A percentile compares a stretch with the other conserved stretches of the same genome.
These are phyloP conservation scores for Alviniconcha marisindica DNA, from an alignment of 1,140 invertebrate genomes.

Conservation along the genomic window DNA sequence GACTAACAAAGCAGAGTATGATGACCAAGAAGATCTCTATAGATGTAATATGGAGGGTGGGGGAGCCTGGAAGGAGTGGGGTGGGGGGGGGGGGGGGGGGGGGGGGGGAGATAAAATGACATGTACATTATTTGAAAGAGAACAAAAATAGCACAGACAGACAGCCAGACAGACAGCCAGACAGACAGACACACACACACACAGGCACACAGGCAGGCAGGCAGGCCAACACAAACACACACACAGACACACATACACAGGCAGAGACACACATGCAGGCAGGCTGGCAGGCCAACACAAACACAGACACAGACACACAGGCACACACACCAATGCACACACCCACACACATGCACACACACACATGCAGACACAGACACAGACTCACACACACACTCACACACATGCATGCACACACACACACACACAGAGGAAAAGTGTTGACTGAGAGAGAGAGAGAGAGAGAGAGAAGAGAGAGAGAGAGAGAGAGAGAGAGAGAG, in stretches of 20 bases:
- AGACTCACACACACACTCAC: neutral
- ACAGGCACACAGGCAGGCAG: too few species aligned
- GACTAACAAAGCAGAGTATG: too few species aligned
- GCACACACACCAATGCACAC: neutral
- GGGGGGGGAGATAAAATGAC: too few species aligned
- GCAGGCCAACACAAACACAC: neutral
- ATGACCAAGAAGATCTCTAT: too few species aligned
- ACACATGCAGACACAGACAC: neutral
- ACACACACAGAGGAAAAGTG: neutral
- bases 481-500: neutral
- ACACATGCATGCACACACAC: neutral
- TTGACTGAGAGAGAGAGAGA: neutral
- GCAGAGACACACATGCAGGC: neutral
- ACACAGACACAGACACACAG: neutral
- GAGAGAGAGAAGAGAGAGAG: neutral
- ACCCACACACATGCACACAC: slow-evolving; percentile 2
- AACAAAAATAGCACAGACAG: too few species aligned
- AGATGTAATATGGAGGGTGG: neutral
- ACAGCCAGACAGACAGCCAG: too few species aligned
- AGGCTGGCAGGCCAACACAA: neutral
- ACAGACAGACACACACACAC: neutral
- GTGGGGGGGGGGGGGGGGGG: neutral
- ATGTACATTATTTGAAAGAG: too few species aligned
- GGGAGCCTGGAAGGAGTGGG: neutral
- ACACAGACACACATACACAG: neutral